Evolutionary conservation across 2,113 vertebrate genomes (phyloP), one percentile per base, ranked within the genome.

Genomic region (Clarias gariepinus): DNA sequence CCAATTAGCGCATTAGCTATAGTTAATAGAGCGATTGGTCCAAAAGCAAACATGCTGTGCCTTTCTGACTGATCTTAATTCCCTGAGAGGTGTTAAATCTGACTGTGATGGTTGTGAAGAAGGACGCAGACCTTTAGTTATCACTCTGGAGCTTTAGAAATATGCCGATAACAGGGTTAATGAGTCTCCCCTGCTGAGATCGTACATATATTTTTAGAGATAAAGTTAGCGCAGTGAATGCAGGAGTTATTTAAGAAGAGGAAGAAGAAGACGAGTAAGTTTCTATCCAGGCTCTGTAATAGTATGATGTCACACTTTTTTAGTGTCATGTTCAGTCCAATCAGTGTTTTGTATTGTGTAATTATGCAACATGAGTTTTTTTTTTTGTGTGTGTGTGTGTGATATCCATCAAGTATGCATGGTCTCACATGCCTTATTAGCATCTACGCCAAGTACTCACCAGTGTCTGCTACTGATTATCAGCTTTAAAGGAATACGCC

Each of bases 341-440:
- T 76, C 78, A 57, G 25, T 84, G 57, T 47, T 84, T 81, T 88
- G 85, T 89, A 76, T 77, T 36, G 69, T n/a, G 73, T 89, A 88
- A 92, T 92, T 92, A 90, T 86, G 84, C 91, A 88, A 90, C 78
- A 55, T 33, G 64, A 87, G 77, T 41, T 76, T 90, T 93, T 94
- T 94, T 33, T 2, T 71, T 16, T 68, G 11, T 66, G 64, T 68
- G 64, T 68, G n/a, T 68, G n/a, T 68, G 93, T 94, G 92, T 94
- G 94, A 94, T 95, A 94, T 94, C 94, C 90, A 93, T 95, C 93
- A 94, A 88, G 91, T 93, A 94, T 94, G 93, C 94, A 95, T 94
- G 94, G 90, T 88, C 94, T 94, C 93, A 94, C 93, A 91, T 92
- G 89, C 91, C 92, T 94, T 85, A 92, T 94, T 93, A 95, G 92